Evolutionary conservation across 2,888 invertebrate species (phyloP), one percentile per base, ranked within the genome.

Genomic region (Tenthredo livida): DNA sequence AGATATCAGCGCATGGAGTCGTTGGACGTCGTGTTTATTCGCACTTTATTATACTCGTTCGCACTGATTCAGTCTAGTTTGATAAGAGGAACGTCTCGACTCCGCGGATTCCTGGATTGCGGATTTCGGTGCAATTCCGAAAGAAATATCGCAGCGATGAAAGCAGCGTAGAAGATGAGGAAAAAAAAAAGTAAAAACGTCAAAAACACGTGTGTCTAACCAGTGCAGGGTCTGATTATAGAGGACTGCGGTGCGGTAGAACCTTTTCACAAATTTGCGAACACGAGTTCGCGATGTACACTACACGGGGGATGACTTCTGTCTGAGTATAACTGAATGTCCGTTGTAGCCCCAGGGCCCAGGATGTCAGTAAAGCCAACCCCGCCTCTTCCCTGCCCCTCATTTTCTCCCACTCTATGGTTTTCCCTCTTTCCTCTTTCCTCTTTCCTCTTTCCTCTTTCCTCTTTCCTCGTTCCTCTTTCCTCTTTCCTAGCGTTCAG

Each of bases 331-430:
- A 21, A 50, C 29, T 17, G 65, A 83, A 29, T 25, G 65, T 25
- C 67, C 47, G 67, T 67, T 67, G 83, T 29, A 47, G 77, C 54
- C 25, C 33, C 58, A 47, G 70, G 72, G 82, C 15, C 33, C 58
- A 67, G 83, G 72, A 85, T 54, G 80, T 85, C 82, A 78, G 84
- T 25, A 40, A 47, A 70, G 54, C 40, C 70, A 82, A 82, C 85
- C 70, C 47, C 61, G 86, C 88, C 88, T 88, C 86, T 86, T 86
- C 86, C 87, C 84, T 87, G 86, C 87, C 85, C 89, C 89, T 88
- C 89, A 88, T 88, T 86, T 88, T 77, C 83, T 80, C 85, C 84
- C 85, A 82, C 85, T 85, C 80, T 43, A 47, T 21, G 12, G 17
- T 37, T 61, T 80, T 61, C 80, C 50, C 80, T 85, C 72, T 77